phyloP scores from a whole-genome alignment of 1,140 invertebrate genomes.

The Physella acuta region DNA sequence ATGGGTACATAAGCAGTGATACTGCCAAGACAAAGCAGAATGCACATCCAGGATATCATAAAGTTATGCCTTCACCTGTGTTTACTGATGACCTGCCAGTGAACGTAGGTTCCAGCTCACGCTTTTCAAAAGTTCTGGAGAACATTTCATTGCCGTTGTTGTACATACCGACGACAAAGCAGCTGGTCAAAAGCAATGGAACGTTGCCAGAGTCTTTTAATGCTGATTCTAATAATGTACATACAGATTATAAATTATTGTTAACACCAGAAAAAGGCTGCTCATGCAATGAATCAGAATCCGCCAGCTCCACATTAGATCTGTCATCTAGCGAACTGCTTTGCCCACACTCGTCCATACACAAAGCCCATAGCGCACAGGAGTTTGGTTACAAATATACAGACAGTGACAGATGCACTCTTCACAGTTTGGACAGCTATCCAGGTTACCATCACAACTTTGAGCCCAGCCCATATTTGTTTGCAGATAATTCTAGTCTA shows the following conservation, averaged over 20 bases:
- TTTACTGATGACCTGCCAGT: constrained; percentile 44
- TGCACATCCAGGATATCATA: not conserved
- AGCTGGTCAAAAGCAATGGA: constrained; percentile 36
- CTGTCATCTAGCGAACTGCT: constrained; percentile 20
- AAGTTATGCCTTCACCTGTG: not conserved
- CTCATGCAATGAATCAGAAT: constrained; percentile 19
- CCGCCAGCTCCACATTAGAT: constrained; percentile 12
- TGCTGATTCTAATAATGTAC: constrained; percentile 2
- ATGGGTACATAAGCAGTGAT: too few relatives aligned
- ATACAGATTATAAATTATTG: constrained; percentile 14
- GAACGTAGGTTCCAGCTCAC: constrained; percentile 38
- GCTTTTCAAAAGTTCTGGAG: constrained; percentile 50
- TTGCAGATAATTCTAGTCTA: constrained; percentile 61
- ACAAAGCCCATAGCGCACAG: constrained; percentile 24
- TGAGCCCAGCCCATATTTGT: constrained; percentile 40
- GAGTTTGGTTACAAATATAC: constrained; percentile 32
- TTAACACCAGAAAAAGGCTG: constrained; percentile 7
- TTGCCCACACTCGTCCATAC: constrained; percentile 23
- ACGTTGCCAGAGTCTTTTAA: too few relatives aligned
- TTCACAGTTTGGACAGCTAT: constrained; percentile 43
- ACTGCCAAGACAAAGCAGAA: not conserved
- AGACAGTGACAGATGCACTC: constrained; percentile 41
- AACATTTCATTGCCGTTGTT: constrained; percentile 49
- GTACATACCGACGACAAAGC: constrained; percentile 54
- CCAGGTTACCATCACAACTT: not conserved